phyloP scores from a whole-genome alignment of 2,113 vertebrate species.

The Sus scrofa region DNA sequence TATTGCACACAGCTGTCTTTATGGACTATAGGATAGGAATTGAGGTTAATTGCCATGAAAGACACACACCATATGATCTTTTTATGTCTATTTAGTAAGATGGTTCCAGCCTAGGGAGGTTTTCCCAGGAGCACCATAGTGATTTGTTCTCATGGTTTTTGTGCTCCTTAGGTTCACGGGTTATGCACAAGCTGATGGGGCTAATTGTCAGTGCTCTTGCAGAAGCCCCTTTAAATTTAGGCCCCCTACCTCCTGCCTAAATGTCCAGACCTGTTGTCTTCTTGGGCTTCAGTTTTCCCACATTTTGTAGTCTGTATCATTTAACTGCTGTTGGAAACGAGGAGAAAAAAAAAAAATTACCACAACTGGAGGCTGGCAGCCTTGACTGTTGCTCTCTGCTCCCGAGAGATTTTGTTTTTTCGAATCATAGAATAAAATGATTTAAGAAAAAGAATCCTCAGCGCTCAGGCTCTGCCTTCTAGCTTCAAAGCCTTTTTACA shows the following conservation, averaged over 20 bases:
- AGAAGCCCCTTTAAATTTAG: conserved; percentile 2
- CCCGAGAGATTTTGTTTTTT: conserved; percentile 67
- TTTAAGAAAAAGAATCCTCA: conserved; percentile 74
- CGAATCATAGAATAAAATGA: conserved; percentile 10
- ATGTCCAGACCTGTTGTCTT: conserved; percentile 50
- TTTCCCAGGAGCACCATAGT: not conserved
- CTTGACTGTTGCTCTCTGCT: conserved; percentile 9
- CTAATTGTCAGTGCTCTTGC: conserved; percentile 33
- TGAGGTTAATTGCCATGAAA: conserved; percentile 62
- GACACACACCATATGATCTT: conserved; percentile 55
- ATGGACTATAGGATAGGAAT: conserved; percentile 28
- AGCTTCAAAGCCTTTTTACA: conserved; percentile 82
- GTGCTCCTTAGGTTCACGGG: conserved; percentile 51
- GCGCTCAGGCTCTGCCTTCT: conserved; percentile 56
- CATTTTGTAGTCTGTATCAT: conserved; percentile 15
- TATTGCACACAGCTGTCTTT: conserved; percentile 2
- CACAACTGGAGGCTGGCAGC: conserved; percentile 35
- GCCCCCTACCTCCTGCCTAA: not conserved
- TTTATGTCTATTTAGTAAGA: conserved; percentile 14
- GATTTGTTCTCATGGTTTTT: not conserved
- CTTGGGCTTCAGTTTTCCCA: not conserved
- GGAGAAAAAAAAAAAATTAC: not conserved
- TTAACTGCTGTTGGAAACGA: not conserved
- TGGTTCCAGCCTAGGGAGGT: not conserved
- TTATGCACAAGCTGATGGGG: conserved; percentile 35